Base-by-base conservation (phyloP, 2,797 vertebrate genomes). In the Darevskia mixta region DNA sequence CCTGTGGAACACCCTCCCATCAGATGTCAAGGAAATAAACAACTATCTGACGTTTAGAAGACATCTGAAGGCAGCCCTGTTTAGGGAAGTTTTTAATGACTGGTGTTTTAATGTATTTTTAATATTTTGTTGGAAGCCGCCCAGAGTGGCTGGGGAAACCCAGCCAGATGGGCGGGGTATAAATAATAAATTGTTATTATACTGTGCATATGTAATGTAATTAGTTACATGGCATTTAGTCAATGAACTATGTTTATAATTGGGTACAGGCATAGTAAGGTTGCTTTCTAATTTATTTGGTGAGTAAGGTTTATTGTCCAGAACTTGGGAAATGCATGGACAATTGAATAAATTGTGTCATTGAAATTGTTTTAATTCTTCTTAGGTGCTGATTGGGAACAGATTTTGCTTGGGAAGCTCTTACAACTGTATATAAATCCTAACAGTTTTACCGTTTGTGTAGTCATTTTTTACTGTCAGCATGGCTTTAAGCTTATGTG, bases 351-450 rank as follows among this genome's bases (percentile, higher is more conserved):
- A 82, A 55, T 67, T 15, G 17, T 67, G n/a, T 55, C 43, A 9
- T 41, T 67, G 58, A 38, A 83, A 79, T 71, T 69, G 81, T 11
- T 83, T 73, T 75, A 43, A 32, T 73, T 88, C 15, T 78, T 66
- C 41, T 82, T 82, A 79, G 32, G 41, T 45, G 17, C 41, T 41
- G 9, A 43, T 27, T 66, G 61, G n/a, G 29, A 72, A 49, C 7
- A 10, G 43, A 71, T 11, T 75, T 75, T 10, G 38, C 32, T 58
- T 73, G 15, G 35, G 32, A 79, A 15, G 27, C 45, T 81, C 66
- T 82, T 67, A 45, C 29, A 66, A 64, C 43, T 4, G 55, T 17
- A 58, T 20, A 43, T 35, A 64, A 64, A 61, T 58, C 67, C 55
- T 27, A 27, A 17, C 25, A 2, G 29, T 75, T 69, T n/a, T 29